Evolutionary conservation across 2,888 invertebrate species (phyloP), one percentile per base, ranked within the genome.

Genomic region (Nebria brevicollis): DNA sequence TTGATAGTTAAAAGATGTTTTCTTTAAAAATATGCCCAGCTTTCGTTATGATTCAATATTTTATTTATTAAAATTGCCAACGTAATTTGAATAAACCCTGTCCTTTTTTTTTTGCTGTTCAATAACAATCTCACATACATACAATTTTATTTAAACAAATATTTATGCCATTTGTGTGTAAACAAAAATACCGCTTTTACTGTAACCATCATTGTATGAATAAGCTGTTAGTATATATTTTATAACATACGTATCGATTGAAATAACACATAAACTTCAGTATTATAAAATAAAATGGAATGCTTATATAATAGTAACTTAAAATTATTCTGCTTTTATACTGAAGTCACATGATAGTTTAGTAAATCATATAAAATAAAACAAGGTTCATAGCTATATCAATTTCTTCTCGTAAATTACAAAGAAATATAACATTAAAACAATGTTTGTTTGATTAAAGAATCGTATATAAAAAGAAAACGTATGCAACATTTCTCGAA

Each of bases 141-240:
- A 74, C 74, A 74, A 74, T 42, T 75, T 79, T 70, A 77, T 42
- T 64, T 66, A 72, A 78, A 78, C 11, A 70, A 70, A 54, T 75
- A 72, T 78, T 78, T 78, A 77, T 77, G 78, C 78, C 78, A 78
- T 78, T 78, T 78, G 41, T 66, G 73, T 72, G 20, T 72, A 80
- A 75, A 42, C 43, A 15, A 68, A 20, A 75, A 70, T 64, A 64
- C 74, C 75, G 80, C 80, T 75, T 42, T 25, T 43, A 75, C n/a
- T 66, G 79, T 79, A 73, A 73, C 42, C 79, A 79, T 75, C 66
- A 79, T 79, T 75, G 74, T 79, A 75, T 79, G 79, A 79, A 64
- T 73, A 54, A 8, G 54, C 8, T 54, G 54, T 54, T 54, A 2
- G 2, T 54, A 54, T 13, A 54, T 54, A 54, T 3, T 54, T 54